These are phyloP conservation scores for Drosophila meridiana DNA, from an alignment of 2,888 invertebrate species.

Conservation along the genomic window DNA sequence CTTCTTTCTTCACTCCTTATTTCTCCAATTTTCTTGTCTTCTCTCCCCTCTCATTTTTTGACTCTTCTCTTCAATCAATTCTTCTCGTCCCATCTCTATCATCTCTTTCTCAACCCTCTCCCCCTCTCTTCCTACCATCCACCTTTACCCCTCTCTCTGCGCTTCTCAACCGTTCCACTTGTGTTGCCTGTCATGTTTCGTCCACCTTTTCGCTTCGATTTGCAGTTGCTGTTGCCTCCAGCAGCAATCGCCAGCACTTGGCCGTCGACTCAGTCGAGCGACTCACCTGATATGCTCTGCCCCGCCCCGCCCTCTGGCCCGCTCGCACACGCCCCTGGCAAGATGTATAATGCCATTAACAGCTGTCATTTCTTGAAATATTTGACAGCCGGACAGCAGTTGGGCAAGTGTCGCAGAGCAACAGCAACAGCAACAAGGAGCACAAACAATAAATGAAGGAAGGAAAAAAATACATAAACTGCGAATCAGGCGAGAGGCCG, in stretches of 20 bases:
- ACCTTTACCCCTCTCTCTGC: not conserved
- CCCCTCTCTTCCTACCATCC: no score
- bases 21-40: not conserved
- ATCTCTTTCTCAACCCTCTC: not conserved
- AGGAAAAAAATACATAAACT: slow-evolving; percentile 14
- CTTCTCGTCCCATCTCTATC: no score
- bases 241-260: slow-evolving; percentile 51
- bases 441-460: slow-evolving; percentile 9
- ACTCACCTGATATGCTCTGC: slow-evolving; percentile 31
- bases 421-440: slow-evolving; percentile 9
- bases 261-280: slow-evolving; percentile 45
- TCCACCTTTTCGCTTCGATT: slow-evolving; percentile 8
- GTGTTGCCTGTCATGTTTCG: slow-evolving; percentile 1
- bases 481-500: slow-evolving; percentile 16
- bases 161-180: not conserved
- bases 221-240: not conserved
- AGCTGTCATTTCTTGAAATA: slow-evolving; percentile 78
- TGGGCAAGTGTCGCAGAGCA: slow-evolving; percentile 40
- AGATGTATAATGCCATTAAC: slow-evolving; percentile 77
- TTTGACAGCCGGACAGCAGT: slow-evolving; percentile 65
- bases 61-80: not conserved
- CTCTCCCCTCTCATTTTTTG: no score
- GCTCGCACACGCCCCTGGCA: not conserved
- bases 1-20: no score
- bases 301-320: no score